Evolutionary conservation across 1,140 invertebrate species (phyloP).

Genomic region (Drosophila leontia): DNA sequence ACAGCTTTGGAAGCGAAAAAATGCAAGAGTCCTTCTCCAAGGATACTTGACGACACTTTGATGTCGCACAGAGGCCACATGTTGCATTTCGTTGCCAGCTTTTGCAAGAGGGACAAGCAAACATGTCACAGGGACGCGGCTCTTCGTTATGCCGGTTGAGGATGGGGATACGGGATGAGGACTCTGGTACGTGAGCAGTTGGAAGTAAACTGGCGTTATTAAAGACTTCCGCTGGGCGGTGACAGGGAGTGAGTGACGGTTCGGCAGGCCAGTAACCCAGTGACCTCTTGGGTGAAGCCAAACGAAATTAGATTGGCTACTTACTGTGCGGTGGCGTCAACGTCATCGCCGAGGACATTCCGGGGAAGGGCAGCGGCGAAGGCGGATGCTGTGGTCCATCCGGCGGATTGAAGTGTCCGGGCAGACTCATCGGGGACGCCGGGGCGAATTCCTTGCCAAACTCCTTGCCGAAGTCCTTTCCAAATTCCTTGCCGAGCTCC

Average conservation of each 20-base stretch:
- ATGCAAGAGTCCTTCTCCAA: constrained; percentile 29
- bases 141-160: not conserved
- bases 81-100: constrained; percentile 54
- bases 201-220: constrained; percentile 20
- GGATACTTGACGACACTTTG: constrained; percentile 64
- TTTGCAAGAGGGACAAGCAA: constrained; percentile 8
- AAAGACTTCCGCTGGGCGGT: constrained; percentile 27
- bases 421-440: constrained; percentile 81
- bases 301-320: constrained; percentile 77
- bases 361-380: constrained; percentile 88
- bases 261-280: constrained; percentile 48
- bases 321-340: constrained; percentile 91
- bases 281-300: constrained; percentile 42
- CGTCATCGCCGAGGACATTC: constrained; percentile 90
- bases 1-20: constrained; percentile 49
- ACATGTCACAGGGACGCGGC: constrained; percentile 1
- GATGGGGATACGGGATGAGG: not conserved
- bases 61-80: constrained; percentile 64
- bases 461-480: constrained; percentile 77
- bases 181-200: constrained; percentile 1
- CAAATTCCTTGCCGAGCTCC: constrained; percentile 70
- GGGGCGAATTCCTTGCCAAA: constrained; percentile 78
- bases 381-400: constrained; percentile 85
- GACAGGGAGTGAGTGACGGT: not conserved
- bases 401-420: constrained; percentile 78